Evolutionary conservation across 2,888 invertebrate genomes (phyloP).

Genomic region (Phyllotreta cruciferae): DNA sequence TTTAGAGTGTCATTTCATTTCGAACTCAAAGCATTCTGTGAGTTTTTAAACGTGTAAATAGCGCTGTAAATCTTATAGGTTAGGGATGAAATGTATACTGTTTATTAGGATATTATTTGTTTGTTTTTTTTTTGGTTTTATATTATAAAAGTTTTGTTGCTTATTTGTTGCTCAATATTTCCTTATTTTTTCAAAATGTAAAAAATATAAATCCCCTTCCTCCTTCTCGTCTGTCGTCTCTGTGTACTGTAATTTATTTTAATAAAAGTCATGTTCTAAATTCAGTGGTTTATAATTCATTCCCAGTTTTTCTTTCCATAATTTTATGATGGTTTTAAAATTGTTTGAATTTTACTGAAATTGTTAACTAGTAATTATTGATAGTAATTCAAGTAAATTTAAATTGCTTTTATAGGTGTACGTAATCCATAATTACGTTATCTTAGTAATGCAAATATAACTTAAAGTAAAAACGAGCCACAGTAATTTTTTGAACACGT

Average conservation of each 20-base stretch:
- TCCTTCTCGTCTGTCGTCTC: conserved; percentile 55
- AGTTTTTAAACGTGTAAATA: conserved; percentile 39
- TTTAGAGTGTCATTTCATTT: neutral
- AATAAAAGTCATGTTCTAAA: conserved; percentile 61
- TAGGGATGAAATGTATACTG: conserved; percentile 62
- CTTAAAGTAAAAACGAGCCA: no score
- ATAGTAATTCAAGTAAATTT: no score
- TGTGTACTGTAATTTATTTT: conserved; percentile 64
- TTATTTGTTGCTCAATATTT: conserved; percentile 62
- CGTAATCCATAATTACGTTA: no score
- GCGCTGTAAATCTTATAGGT: conserved; percentile 57
- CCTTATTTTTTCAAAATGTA: conserved; percentile 55
- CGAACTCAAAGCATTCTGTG: conserved; percentile 18
- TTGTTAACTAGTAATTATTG: no score
- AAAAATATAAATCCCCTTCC: conserved; percentile 48
- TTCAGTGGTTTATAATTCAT: conserved; percentile 4
- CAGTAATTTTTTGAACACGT: no score
- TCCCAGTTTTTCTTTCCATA: neutral
- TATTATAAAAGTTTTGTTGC: conserved; percentile 59
- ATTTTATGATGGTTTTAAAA: neutral
- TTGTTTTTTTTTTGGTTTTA: conserved; percentile 55
- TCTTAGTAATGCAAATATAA: no score
- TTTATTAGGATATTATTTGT: conserved; percentile 57
- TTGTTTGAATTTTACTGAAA: no score
- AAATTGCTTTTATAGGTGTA: no score